Evolutionary conservation across 37 sponge, comb jelly and placozoan genomes (phyloP).

Genomic region (Haliclona indistincta): DNA sequence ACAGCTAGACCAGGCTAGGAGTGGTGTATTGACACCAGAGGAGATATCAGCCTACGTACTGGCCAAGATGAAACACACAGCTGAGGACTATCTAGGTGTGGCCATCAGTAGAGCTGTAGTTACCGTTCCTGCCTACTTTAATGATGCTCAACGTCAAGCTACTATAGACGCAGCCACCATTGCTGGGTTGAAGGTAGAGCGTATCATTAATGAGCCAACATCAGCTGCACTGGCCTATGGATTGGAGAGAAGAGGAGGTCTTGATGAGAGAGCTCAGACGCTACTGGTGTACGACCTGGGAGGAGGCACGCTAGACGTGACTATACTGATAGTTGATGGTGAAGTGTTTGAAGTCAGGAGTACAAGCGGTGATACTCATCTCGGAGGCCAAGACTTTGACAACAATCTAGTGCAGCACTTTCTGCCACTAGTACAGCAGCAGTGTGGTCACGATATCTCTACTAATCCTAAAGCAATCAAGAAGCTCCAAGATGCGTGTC

Average conservation of each 20-base stretch:
- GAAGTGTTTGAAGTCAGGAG: constrained; percentile 92
- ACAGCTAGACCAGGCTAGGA: constrained; percentile 22
- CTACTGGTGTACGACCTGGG: constrained; percentile 92
- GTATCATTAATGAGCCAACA: constrained; percentile 98
- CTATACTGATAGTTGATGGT: constrained; percentile 75
- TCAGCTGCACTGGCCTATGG: constrained; percentile 98
- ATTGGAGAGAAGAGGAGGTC: constrained; percentile 56
- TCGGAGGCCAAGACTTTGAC: constrained; percentile 95
- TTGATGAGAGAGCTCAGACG: constrained; percentile 27
- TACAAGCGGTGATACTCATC: constrained; percentile 88
- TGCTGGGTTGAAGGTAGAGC: constrained; percentile 84
- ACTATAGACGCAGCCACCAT: constrained; percentile 90
- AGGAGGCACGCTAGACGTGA: constrained; percentile 94
- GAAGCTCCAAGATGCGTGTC: constrained; percentile 88
- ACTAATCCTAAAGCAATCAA: constrained; percentile 78
- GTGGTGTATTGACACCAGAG: constrained; percentile 66
- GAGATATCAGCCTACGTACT: constrained; percentile 89
- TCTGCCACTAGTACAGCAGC: constrained; percentile 57
- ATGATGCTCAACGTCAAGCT: constrained; percentile 94
- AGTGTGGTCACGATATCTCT: constrained; percentile 71
- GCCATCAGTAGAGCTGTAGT: constrained; percentile 70
- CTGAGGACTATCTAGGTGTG: constrained; percentile 84
- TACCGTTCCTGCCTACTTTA: constrained; percentile 96
- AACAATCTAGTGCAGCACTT: constrained; percentile 79
- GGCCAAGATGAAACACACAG: constrained; percentile 93